phyloP scores from a whole-genome alignment of 53 echinoderm and acorn worm species.

The Patiria pectinifera region DNA sequence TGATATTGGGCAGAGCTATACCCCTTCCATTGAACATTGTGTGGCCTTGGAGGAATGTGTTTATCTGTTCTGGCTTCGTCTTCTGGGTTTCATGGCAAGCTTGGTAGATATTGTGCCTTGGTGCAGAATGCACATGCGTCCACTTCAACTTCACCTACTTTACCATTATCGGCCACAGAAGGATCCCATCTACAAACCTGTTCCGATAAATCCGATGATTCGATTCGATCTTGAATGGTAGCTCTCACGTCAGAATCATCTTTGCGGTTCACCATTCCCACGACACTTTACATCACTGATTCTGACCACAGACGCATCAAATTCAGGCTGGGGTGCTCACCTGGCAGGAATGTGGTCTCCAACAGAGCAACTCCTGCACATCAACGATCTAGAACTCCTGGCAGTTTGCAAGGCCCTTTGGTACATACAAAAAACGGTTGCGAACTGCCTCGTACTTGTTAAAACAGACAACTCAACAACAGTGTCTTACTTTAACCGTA shows the following conservation, averaged over 20 bases:
- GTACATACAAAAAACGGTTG: background rate
- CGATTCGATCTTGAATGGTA: background rate
- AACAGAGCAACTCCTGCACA: background rate
- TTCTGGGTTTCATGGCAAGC: constrained; percentile 59
- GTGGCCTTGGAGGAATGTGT: constrained; percentile 4
- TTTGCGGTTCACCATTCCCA: background rate
- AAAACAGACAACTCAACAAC: constrained; percentile 39
- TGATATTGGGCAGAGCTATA: too few species aligned
- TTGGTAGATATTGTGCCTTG: constrained; percentile 47
- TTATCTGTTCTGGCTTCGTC: constrained; percentile 19
- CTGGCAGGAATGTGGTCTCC: constrained; percentile 25
- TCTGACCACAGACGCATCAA: constrained; percentile 54
- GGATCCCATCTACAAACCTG: background rate
- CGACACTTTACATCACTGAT: background rate
- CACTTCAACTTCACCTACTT: constrained; percentile 51
- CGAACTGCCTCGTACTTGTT: background rate
- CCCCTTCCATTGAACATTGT: constrained; percentile 11
- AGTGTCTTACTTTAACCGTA: constrained; percentile 33
- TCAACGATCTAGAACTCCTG: background rate
- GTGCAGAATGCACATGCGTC: constrained; percentile 45
- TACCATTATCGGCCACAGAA: constrained; percentile 5
- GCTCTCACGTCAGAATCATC: background rate
- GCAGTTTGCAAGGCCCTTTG: background rate
- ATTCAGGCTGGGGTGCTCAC: constrained; percentile 48
- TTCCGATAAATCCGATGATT: constrained; percentile 14